Percentiles rank a stretch among this genome's conserved stretches.
Evolutionary conservation across 2,113 vertebrate species (phyloP).

Genomic region (Hippolais icterina): DNA sequence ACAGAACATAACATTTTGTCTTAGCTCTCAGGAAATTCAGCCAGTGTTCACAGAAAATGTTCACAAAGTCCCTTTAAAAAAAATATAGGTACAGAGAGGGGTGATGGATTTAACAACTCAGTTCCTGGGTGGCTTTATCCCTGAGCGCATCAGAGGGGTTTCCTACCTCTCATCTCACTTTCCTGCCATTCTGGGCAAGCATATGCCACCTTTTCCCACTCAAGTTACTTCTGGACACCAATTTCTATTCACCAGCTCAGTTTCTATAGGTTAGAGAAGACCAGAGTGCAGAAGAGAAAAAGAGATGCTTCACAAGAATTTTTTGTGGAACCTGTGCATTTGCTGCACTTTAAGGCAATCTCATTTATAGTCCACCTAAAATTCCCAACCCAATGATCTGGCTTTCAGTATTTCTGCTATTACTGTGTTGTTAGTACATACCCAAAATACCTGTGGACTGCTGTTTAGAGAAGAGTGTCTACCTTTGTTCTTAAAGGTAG

Average conservation of each 20-base stretch:
- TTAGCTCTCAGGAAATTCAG: constrained; percentile 52
- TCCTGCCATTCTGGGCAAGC: background rate
- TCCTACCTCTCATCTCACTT: background rate
- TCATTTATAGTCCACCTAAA: background rate
- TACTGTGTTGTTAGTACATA: background rate
- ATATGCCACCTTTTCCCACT: background rate
- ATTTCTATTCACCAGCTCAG: background rate
- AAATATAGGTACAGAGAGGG: background rate
- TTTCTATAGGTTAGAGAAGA: background rate
- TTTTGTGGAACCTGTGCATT: background rate
- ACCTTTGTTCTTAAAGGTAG: background rate
- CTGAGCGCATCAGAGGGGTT: background rate
- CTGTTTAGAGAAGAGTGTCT: background rate
- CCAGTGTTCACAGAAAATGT: background rate
- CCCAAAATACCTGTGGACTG: background rate
- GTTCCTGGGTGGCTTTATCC: background rate
- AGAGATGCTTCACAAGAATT: background rate
- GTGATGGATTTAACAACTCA: background rate
- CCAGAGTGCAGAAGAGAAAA: background rate
- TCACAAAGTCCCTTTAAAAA: background rate
- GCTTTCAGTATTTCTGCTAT: background rate
- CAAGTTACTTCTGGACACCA: background rate
- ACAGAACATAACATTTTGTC: constrained; percentile 44
- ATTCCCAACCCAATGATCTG: background rate
- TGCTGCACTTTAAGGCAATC: background rate